These are phyloP conservation scores for Rhopilema esculentum DNA, from an alignment of 30 jellyfish, hydroid and myxozoan species.

Conservation along the genomic window DNA sequence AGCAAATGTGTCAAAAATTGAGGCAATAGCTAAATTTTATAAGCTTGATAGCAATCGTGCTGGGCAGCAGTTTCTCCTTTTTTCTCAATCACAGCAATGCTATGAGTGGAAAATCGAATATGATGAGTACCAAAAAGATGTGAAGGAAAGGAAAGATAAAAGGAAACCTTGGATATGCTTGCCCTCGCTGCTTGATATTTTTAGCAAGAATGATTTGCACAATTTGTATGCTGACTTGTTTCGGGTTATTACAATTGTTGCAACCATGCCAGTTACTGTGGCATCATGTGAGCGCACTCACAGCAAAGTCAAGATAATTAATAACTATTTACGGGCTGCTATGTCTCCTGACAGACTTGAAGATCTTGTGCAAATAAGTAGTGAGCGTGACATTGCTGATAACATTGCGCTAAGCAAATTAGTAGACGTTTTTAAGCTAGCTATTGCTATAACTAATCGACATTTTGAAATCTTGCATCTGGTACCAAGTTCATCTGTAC, in stretches of 20 bases:
- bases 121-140: conserved; percentile 9
- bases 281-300: conserved; percentile 55
- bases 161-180: conserved; percentile 47
- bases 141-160: conserved; percentile 52
- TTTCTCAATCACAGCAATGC: conserved; percentile 34
- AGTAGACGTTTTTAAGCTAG: conserved; percentile 20
- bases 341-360: conserved; percentile 59
- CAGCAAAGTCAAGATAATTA: conserved; percentile 40
- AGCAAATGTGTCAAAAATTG: conserved; percentile 12
- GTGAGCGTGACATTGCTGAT: conserved; percentile 44
- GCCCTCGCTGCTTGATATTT: conserved; percentile 51
- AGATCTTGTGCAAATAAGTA: conserved; percentile 45
- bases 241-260: conserved; percentile 50
- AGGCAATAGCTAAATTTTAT: conserved; percentile 19
- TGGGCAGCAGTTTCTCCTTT: conserved; percentile 53
- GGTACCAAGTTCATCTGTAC: conserved; percentile 1
- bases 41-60: conserved; percentile 26
- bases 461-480: conserved; percentile 6
- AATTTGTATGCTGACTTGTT: conserved; percentile 27
- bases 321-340: conserved; percentile 44
- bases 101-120: conserved; percentile 17
- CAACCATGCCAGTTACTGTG: conserved; percentile 46
- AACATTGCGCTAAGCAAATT: conserved; percentile 27
- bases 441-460: conserved; percentile 11
- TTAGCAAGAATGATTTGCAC: neutral